Evolutionary conservation across 2,113 vertebrate species (phyloP).

Genomic region (Perca flavescens): DNA sequence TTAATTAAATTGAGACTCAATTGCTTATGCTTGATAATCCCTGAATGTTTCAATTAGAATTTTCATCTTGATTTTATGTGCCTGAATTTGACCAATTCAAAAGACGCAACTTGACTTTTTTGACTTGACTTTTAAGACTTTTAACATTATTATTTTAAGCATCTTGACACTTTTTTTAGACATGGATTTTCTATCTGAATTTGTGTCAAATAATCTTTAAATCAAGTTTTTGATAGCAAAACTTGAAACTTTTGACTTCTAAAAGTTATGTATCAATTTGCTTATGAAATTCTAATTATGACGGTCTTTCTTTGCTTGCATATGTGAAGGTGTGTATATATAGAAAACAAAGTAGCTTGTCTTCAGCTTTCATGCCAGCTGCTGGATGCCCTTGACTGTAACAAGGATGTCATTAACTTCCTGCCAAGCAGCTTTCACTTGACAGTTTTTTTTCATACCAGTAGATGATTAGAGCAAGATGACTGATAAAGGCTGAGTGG

Average conservation of each 20-base stretch:
- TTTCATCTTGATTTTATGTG: neutral
- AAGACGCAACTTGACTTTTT: neutral
- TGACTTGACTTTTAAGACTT: neutral
- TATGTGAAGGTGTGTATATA: neutral
- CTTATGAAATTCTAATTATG: neutral
- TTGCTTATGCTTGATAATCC: neutral
- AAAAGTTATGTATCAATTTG: neutral
- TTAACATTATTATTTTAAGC: neutral
- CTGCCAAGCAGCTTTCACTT: slow-evolving; percentile 32
- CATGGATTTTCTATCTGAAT: neutral
- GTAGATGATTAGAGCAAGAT: slow-evolving; percentile 36
- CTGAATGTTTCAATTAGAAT: neutral
- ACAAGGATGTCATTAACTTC: slow-evolving; percentile 32
- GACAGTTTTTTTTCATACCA: slow-evolving; percentile 16
- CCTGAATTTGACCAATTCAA: neutral
- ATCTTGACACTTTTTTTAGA: neutral
- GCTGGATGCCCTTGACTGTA: slow-evolving; percentile 38
- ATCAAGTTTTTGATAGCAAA: neutral
- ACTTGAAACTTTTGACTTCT: neutral
- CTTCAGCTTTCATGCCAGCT: slow-evolving; percentile 15
- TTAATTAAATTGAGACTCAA: neutral
- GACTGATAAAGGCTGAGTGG: slow-evolving; percentile 26
- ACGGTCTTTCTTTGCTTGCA: neutral
- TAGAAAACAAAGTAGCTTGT: slow-evolving; percentile 1
- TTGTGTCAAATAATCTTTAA: neutral